Percentiles rank a stretch among this genome's conserved stretches.
Conservation (phyloP, 2,113 vertebrate genomes). For the Corythornis vintsioides region DNA sequence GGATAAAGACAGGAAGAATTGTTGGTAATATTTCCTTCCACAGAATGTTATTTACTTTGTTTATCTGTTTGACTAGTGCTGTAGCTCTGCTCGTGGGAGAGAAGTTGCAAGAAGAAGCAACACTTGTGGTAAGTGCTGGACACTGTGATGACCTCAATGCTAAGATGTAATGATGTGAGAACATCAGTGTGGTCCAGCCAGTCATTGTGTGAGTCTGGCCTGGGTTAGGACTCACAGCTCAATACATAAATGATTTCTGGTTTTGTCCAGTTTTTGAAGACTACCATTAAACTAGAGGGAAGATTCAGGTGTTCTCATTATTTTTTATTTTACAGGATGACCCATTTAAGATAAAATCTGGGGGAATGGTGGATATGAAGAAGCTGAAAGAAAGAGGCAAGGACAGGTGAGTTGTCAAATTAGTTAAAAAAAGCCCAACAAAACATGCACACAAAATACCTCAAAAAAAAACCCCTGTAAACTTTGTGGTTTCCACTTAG, state of each 20-base stretch:
- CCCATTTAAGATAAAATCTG: constrained; percentile 93
- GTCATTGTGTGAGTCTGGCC: not conserved
- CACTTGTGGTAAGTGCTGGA: constrained; percentile 74
- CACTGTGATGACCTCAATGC: fast-evolving
- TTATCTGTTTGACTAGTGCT: constrained; percentile 73
- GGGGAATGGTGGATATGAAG: constrained; percentile 98
- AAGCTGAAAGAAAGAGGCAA: constrained; percentile 92
- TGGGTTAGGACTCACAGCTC: not conserved
- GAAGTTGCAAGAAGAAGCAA: constrained; percentile 84
- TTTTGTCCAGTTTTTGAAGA: not conserved
- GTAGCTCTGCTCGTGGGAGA: constrained; percentile 91
- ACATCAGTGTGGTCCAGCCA: not conserved
- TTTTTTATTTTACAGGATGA: constrained; percentile 82
- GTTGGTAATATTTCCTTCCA: not conserved
- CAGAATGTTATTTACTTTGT: not conserved
- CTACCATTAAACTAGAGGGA: not conserved
- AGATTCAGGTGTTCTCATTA: not conserved
- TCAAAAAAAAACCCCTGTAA: not conserved
- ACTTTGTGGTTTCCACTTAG: constrained; percentile 63
- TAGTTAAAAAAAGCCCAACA: not conserved
- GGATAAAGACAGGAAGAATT: not conserved
- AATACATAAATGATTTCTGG: not conserved
- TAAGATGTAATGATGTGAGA: not conserved
- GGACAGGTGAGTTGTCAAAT: constrained; percentile 82
- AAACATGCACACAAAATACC: not conserved